These are phyloP conservation scores for Drosophila miranda DNA, from an alignment of 1,140 invertebrate genomes.

Conservation along the genomic window DNA sequence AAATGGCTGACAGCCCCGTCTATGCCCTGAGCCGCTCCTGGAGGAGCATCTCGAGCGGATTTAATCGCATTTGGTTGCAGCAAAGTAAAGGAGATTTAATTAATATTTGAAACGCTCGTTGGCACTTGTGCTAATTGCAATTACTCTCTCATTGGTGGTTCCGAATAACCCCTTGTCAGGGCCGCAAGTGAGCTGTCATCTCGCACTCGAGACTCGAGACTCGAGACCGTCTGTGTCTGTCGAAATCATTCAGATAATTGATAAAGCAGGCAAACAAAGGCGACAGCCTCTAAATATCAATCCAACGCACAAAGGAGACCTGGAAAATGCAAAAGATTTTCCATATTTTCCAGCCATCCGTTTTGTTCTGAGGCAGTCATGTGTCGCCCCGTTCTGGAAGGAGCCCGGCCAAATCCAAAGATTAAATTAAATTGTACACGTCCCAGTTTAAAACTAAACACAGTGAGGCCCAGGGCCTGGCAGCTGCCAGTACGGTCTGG, in stretches of 20 bases:
- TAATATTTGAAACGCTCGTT: conserved; percentile 38
- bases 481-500: conserved; percentile 38
- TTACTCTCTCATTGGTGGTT: conserved; percentile 10
- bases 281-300: conserved; percentile 18
- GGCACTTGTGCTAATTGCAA: conserved; percentile 41
- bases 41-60: conserved; percentile 1
- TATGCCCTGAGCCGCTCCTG: neutral
- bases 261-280: conserved; percentile 31
- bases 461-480: conserved; percentile 32
- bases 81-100: conserved; percentile 29
- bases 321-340: conserved; percentile 38
- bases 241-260: conserved; percentile 35
- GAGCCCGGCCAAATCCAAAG: conserved; percentile 43
- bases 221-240: conserved; percentile 15
- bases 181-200: conserved; percentile 31
- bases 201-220: conserved; percentile 1
- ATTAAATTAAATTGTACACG: conserved; percentile 79
- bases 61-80: conserved; percentile 24
- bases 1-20: conserved; percentile 57
- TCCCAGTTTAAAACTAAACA: conserved; percentile 74
- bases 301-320: conserved; percentile 28
- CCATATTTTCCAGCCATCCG: conserved; percentile 32
- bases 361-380: conserved; percentile 49
- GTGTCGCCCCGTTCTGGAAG: too few species aligned
- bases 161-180: conserved; percentile 18